Conservation (phyloP, 2,888 invertebrate genomes). For the Argyresthia albistria region DNA sequence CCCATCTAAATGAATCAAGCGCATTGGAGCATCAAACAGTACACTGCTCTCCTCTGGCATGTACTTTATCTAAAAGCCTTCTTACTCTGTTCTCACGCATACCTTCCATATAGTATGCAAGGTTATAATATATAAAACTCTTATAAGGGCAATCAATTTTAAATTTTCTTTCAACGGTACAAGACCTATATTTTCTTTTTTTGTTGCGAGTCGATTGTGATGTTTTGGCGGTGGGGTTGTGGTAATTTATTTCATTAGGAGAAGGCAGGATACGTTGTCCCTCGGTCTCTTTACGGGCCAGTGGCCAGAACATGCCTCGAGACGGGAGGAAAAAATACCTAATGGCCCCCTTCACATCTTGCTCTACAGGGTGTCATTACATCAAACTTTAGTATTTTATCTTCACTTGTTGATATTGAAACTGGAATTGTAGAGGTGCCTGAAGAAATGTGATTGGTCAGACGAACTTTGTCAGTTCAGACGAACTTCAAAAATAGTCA, state of each 20-base stretch:
- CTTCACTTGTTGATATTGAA: no score
- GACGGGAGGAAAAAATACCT: constrained; percentile 53
- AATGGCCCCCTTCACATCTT: constrained; percentile 41
- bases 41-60: constrained; percentile 13
- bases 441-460: no score
- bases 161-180: background rate
- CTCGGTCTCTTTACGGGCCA: constrained; percentile 63
- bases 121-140: background rate
- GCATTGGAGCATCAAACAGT: constrained; percentile 30
- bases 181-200: background rate
- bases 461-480: no score
- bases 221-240: constrained; percentile 17
- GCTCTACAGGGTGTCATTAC: background rate
- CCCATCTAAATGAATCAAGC: constrained; percentile 33
- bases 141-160: background rate
- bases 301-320: constrained; percentile 41
- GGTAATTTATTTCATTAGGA: constrained; percentile 69
- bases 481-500: no score
- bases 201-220: constrained; percentile 11
- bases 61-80: constrained; percentile 6
- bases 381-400: no score
- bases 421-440: no score
- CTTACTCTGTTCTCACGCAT: background rate
- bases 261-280: constrained; percentile 67
- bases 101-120: background rate